phyloP scores from a whole-genome alignment of 2,113 vertebrate genomes.

The Chaetorhynchus papuensis region DNA sequence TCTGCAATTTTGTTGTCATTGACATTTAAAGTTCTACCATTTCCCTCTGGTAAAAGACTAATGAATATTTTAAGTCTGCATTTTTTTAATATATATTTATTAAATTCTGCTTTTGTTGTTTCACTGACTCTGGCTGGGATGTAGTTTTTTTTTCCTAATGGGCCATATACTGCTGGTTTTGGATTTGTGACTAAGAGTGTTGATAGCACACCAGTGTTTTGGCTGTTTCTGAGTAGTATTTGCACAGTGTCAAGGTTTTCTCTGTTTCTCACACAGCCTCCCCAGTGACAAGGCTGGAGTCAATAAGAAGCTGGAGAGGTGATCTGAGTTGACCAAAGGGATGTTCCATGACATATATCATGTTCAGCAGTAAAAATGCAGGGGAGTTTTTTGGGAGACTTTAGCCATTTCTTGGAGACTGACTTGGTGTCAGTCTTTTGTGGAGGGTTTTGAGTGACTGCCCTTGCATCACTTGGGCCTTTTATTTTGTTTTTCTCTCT shows the following conservation, averaged over 20 bases:
- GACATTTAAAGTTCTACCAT: neutral
- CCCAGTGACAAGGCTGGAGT: accelerated
- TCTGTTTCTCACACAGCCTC: accelerated
- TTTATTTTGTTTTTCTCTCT: neutral
- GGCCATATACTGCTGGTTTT: neutral
- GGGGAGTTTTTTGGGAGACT: neutral
- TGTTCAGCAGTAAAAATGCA: neutral
- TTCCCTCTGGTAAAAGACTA: neutral
- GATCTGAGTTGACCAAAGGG: neutral
- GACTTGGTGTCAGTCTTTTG: accelerated
- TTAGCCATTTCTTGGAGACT: neutral
- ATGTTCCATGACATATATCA: neutral
- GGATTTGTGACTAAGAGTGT: neutral
- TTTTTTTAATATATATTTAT: neutral
- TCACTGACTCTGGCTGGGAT: neutral
- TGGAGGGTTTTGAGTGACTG: neutral
- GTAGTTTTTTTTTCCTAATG: neutral
- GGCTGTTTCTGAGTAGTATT: neutral
- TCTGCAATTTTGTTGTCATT: neutral
- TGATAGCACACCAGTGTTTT: neutral
- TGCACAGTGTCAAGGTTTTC: neutral
- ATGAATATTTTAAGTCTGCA: neutral
- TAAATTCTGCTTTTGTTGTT: neutral
- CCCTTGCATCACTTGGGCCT: neutral
- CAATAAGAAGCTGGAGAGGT: neutral